Conservation (phyloP, 2,797 vertebrate species). For the Discoglossus pictus region DNA sequence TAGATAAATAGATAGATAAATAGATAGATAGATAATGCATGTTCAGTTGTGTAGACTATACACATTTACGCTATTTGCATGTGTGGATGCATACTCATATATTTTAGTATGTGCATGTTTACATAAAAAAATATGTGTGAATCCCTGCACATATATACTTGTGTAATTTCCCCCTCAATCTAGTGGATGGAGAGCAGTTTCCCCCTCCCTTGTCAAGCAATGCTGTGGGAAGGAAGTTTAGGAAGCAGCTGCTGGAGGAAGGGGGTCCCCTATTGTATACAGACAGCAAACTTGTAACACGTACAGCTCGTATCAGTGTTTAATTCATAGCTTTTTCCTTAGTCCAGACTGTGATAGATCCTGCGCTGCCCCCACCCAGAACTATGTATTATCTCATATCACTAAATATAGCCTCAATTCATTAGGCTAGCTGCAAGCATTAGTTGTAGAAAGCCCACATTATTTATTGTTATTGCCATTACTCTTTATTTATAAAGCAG, state of each 20-base stretch:
- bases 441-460: too few species aligned
- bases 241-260: constrained; percentile 46
- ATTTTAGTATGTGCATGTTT: constrained; percentile 2
- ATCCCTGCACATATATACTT: too few species aligned
- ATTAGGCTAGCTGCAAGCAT: too few species aligned
- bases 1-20: too few species aligned
- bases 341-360: not conserved
- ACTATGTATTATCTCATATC: too few species aligned
- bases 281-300: constrained; percentile 26
- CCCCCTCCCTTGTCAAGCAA: constrained; percentile 13
- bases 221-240: constrained; percentile 47
- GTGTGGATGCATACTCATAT: constrained; percentile 15
- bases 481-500: too few species aligned
- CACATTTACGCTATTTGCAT: too few species aligned
- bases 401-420: too few species aligned
- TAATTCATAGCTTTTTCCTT: not conserved
- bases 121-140: constrained; percentile 23
- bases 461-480: too few species aligned
- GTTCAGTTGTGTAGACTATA: too few species aligned
- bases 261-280: constrained; percentile 43
- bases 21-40: too few species aligned
- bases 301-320: constrained; percentile 12
- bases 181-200: constrained; percentile 16
- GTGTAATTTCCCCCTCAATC: constrained; percentile 49
- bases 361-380: too few species aligned